Conservation (phyloP, 2,888 invertebrate species). For the Plagodis pulveraria region DNA sequence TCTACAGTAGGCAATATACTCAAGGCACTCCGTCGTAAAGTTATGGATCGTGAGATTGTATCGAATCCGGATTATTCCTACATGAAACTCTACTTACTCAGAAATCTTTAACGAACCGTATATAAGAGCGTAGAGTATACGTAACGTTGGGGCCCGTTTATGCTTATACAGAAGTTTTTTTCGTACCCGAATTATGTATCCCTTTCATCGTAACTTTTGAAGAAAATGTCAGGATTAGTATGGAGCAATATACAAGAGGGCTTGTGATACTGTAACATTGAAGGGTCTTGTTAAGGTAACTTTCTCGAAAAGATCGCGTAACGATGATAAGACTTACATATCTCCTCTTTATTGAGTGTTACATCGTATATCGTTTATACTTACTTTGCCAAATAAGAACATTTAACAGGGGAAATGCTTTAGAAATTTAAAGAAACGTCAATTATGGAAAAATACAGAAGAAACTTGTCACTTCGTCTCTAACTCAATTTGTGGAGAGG, state of each 20-base stretch:
- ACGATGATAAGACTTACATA: conserved; percentile 10
- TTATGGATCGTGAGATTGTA: conserved; percentile 63
- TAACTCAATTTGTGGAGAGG: conserved; percentile 21
- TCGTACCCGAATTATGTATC: background rate
- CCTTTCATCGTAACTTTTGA: conserved; percentile 13
- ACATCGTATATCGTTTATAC: conserved; percentile 3
- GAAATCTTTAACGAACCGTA: conserved; percentile 45
- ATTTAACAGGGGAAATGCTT: conserved; percentile 1
- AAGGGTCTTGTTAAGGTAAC: conserved; percentile 12
- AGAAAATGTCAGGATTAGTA: conserved; percentile 15
- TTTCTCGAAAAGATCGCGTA: conserved; percentile 14
- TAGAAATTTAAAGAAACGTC: conserved; percentile 1
- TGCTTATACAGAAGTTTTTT: conserved; percentile 26
- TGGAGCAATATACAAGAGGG: conserved; percentile 7
- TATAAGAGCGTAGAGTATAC: conserved; percentile 14
- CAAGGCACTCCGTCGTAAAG: conserved; percentile 32
- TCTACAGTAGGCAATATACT: conserved; percentile 32
- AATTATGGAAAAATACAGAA: conserved; percentile 1
- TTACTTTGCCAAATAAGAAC: conserved; percentile 11
- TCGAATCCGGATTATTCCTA: conserved; percentile 59
- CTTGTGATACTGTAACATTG: conserved; percentile 13
- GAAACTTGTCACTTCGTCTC: conserved; percentile 7
- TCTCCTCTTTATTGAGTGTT: conserved; percentile 1
- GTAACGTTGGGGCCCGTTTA: conserved; percentile 25
- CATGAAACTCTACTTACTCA: conserved; percentile 61